A percentile compares a stretch with the other conserved stretches of the same genome.
phyloP scores from a whole-genome alignment of 2,113 vertebrate genomes.

The Centropus unirufus region DNA sequence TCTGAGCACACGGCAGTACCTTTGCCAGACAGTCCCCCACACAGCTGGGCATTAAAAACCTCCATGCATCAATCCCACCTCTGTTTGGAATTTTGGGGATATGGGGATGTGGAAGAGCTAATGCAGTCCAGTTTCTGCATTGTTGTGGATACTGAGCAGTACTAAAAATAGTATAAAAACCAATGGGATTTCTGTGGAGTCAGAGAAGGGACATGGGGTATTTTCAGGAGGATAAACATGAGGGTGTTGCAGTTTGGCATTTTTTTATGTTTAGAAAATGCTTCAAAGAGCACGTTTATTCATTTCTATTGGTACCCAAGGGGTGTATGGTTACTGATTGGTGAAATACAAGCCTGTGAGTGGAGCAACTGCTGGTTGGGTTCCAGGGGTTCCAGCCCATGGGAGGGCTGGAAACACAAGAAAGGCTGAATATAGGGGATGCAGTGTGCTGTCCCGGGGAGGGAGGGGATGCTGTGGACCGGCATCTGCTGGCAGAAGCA shows the following conservation, averaged over 20 bases:
- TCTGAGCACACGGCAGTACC: neutral
- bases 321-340: neutral
- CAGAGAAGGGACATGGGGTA: neutral
- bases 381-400: no score
- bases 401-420: neutral
- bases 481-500: neutral
- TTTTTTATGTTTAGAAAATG: neutral
- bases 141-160: neutral
- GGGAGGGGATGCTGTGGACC: neutral
- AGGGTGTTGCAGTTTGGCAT: neutral
- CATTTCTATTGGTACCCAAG: neutral
- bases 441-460: neutral
- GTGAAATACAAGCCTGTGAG: neutral
- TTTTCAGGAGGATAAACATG: neutral
- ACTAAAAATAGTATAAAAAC: neutral
- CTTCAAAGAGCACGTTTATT: neutral
- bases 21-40: neutral
- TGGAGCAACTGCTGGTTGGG: neutral
- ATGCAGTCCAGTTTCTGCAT: neutral
- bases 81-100: neutral
- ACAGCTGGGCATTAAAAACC: neutral
- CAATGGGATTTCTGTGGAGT: neutral
- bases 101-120: neutral
- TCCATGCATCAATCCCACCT: neutral
- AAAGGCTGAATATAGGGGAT: rapidly evolving